Percentiles rank a stretch among this genome's conserved stretches.
These are phyloP conservation scores for Gerris lacustris DNA, from an alignment of 2,888 invertebrate genomes.

Conservation along the genomic window DNA sequence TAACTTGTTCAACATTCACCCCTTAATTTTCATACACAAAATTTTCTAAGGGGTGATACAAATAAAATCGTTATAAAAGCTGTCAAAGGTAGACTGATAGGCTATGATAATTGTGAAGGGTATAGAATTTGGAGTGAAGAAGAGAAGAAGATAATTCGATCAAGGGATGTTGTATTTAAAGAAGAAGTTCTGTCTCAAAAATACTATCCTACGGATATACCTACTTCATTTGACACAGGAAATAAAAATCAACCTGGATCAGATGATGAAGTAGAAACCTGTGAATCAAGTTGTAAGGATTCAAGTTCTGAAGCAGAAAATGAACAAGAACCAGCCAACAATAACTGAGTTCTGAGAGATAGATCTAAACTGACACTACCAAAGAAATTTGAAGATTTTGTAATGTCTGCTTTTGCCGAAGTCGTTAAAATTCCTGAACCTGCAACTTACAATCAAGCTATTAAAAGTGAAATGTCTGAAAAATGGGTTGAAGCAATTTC, in stretches of 20 bases:
- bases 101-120: constrained; percentile 7
- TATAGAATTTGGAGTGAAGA: constrained; percentile 7
- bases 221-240: neutral
- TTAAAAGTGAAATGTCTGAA: neutral
- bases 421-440: neutral
- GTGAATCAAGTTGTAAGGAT: neutral
- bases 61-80: too few species aligned
- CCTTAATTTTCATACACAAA: too few species aligned
- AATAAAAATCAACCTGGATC: neutral
- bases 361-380: neutral
- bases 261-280: neutral
- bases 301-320: neutral
- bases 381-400: constrained; percentile 4
- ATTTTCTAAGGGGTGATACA: too few species aligned
- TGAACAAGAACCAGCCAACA: neutral
- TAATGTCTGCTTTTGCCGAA: constrained; percentile 8
- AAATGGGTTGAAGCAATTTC: neutral
- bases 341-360: constrained; percentile 1
- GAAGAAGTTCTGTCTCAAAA: neutral
- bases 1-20: too few species aligned
- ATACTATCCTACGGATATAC: neutral
- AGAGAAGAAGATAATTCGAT: neutral
- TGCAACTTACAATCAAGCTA: constrained; percentile 5
- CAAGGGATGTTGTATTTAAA: constrained; percentile 8
- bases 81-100: constrained; percentile 24